Percentiles rank a stretch among this genome's conserved stretches.
phyloP scores from a whole-genome alignment of 2,113 vertebrate species.

The Alethe diademata region DNA sequence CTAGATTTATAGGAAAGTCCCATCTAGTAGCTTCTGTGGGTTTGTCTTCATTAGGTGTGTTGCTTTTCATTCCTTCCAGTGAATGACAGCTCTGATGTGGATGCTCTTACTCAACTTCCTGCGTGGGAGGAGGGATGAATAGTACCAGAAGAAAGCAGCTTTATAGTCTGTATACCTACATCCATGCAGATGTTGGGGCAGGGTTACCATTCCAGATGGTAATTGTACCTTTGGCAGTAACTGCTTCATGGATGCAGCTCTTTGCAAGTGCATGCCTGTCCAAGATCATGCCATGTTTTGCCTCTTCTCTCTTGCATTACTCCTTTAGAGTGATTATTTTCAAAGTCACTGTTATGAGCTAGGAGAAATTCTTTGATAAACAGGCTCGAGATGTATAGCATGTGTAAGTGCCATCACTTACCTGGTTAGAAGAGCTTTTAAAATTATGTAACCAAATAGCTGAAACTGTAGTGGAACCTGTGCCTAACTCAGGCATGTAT shows the following conservation, averaged over 20 bases:
- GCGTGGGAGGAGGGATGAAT: not conserved
- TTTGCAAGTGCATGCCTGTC: not conserved
- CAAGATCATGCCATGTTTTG: not conserved
- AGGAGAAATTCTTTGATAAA: not conserved
- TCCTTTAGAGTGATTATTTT: not conserved
- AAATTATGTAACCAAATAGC: not conserved
- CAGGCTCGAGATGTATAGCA: not conserved
- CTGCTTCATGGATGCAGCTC: not conserved
- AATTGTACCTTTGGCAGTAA: not conserved
- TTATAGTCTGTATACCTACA: not conserved
- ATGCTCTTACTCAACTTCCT: slow-evolving; percentile 20
- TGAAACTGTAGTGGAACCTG: not conserved
- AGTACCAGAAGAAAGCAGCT: not conserved
- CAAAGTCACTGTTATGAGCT: not conserved
- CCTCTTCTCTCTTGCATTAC: not conserved
- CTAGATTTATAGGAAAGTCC: not conserved
- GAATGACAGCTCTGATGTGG: not conserved
- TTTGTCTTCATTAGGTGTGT: not conserved
- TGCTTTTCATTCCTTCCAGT: not conserved
- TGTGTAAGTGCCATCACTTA: not conserved
- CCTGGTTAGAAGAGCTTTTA: not conserved
- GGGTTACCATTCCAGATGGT: not conserved
- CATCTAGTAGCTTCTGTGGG: not conserved
- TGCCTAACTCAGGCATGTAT: not conserved
- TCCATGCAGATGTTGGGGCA: not conserved